phyloP scores from a whole-genome alignment of 2,113 vertebrate genomes.

The Ancistrus triradiatus region DNA sequence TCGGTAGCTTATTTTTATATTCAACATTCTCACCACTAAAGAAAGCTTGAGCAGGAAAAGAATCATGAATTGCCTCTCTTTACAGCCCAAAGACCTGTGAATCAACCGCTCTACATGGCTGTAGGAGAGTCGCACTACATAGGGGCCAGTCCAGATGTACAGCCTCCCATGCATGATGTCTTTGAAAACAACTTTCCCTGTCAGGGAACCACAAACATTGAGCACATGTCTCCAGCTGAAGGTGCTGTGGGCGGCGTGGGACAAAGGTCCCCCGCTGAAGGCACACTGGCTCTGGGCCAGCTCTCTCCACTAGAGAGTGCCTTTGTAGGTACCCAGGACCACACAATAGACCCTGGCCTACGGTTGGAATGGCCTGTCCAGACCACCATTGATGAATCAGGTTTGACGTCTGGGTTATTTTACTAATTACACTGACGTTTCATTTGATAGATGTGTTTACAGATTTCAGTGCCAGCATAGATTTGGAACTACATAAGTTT shows the following conservation, averaged over 20 bases:
- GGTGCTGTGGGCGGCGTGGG: background rate
- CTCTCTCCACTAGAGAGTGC: constrained; percentile 7
- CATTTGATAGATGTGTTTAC: too few species aligned
- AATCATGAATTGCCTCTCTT: too few species aligned
- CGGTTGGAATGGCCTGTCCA: background rate
- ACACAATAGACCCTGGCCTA: background rate
- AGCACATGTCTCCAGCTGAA: background rate
- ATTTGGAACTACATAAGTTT: too few species aligned
- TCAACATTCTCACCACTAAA: too few species aligned
- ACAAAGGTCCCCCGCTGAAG: constrained; percentile 11
- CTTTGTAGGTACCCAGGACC: background rate
- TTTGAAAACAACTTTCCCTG: background rate
- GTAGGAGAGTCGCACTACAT: too few species aligned
- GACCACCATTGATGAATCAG: background rate
- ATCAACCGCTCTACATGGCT: too few species aligned
- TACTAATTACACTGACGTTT: background rate
- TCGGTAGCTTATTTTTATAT: too few species aligned
- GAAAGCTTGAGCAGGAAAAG: too few species aligned
- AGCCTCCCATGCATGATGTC: too few species aligned
- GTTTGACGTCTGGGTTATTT: constrained; percentile 13
- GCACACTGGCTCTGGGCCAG: background rate
- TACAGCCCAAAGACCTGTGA: too few species aligned
- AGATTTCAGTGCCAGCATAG: too few species aligned
- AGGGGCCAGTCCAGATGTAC: too few species aligned
- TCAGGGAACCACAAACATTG: background rate